Evolutionary conservation across 2,888 invertebrate species (phyloP).

Genomic region (Atherix ibis): DNA sequence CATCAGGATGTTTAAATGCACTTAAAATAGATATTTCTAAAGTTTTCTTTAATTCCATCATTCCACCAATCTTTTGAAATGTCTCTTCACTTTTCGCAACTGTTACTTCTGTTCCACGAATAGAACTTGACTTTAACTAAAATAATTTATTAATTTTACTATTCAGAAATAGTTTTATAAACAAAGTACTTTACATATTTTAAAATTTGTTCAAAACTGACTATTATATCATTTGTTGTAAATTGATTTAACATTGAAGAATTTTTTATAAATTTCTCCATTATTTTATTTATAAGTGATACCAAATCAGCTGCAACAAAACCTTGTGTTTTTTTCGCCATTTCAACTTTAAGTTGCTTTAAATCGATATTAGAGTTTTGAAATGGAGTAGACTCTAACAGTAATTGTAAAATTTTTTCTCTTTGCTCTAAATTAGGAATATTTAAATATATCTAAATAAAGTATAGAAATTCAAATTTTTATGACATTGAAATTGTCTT

Average conservation of each 20-base stretch:
- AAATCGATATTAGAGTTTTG: no score
- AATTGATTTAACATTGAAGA: no score
- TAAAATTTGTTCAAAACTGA: no score
- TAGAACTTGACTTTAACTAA: constrained; percentile 23
- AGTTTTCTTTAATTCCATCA: constrained; percentile 35
- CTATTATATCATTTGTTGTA: no score
- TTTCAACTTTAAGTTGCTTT: no score
- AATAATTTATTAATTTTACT: not conserved
- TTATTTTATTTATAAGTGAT: constrained; percentile 29
- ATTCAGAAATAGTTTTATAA: no score
- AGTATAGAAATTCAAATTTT: not conserved
- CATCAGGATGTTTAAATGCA: constrained; percentile 38
- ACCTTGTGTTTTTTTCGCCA: constrained; percentile 39
- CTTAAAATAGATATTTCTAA: constrained; percentile 39
- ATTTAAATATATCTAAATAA: constrained; percentile 31
- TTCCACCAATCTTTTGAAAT: constrained; percentile 40
- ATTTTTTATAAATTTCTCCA: constrained; percentile 13
- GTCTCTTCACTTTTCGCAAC: constrained; percentile 27
- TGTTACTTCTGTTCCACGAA: constrained; percentile 33
- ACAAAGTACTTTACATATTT: no score
- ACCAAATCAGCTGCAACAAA: constrained; percentile 41
- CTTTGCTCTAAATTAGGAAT: constrained; percentile 27
- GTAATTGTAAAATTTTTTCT: constrained; percentile 5
- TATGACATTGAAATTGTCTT: no score
- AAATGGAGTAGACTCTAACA: no score